phyloP scores from a whole-genome alignment of 2,888 invertebrate species.

The Sinelater perroti region DNA sequence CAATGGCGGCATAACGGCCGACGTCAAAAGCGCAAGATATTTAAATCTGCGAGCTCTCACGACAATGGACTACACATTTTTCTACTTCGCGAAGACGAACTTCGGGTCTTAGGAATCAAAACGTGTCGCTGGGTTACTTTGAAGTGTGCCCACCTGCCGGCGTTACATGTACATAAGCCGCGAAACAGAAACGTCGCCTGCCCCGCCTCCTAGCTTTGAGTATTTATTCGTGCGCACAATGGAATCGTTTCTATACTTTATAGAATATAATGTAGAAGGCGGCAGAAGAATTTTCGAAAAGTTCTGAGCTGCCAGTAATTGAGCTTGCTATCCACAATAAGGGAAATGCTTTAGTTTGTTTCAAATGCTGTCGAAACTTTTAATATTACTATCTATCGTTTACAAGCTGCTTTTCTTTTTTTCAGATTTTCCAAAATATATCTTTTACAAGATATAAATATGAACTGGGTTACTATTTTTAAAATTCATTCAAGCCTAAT shows the following conservation, averaged over 20 bases:
- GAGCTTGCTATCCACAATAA: too few species aligned
- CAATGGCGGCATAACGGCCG: constrained; percentile 45
- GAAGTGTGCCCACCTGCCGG: constrained; percentile 24
- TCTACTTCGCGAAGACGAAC: constrained; percentile 48
- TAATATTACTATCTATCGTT: too few species aligned
- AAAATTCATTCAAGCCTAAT: too few species aligned
- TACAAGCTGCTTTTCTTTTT: too few species aligned
- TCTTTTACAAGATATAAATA: too few species aligned
- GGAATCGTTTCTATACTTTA: constrained; percentile 8
- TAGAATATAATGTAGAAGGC: too few species aligned
- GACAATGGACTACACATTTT: constrained; percentile 57
- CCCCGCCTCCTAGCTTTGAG: constrained; percentile 29
- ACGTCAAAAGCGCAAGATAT: constrained; percentile 49
- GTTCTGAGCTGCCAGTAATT: too few species aligned
- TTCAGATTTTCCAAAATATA: too few species aligned
- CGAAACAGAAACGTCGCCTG: constrained; percentile 5
- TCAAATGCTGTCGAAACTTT: too few species aligned
- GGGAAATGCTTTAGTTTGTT: too few species aligned
- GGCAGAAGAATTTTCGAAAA: too few species aligned
- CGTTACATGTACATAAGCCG: constrained; percentile 15
- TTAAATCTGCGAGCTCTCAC: constrained; percentile 49
- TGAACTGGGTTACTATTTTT: too few species aligned
- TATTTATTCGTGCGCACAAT: constrained; percentile 31
- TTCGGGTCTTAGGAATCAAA: constrained; percentile 39
- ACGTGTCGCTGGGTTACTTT: constrained; percentile 32